These are phyloP conservation scores for Hemicentrotus pulcherrimus DNA, from an alignment of 35 echinoderm and acorn worm genomes.

Conservation along the genomic window DNA sequence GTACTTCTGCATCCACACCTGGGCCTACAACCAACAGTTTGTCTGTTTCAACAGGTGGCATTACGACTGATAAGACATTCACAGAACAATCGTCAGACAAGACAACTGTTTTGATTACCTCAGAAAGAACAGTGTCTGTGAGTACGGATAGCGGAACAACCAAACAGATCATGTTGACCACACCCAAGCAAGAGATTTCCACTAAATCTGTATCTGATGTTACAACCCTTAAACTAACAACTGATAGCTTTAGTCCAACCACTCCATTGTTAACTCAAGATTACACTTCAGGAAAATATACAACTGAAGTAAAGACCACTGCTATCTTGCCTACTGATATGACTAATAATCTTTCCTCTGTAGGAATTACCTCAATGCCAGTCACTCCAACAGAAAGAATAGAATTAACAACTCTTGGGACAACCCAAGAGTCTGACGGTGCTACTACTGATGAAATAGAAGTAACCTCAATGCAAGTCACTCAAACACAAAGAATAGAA, in stretches of 20 bases:
- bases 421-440: not conserved
- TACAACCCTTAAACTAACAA: not conserved
- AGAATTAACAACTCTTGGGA: not conserved
- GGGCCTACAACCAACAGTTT: too few species aligned
- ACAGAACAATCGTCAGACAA: not conserved
- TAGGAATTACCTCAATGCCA: not conserved
- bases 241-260: not conserved
- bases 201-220: not conserved
- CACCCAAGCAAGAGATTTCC: not conserved
- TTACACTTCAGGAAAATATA: not conserved
- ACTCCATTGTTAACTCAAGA: not conserved
- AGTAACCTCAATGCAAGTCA: not conserved
- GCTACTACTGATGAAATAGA: not conserved
- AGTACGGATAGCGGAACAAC: not conserved
- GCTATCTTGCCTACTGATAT: not conserved
- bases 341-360: not conserved
- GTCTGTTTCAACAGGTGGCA: too few species aligned
- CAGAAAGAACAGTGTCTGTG: not conserved
- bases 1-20: not conserved
- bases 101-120: not conserved
- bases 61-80: not conserved
- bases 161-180: not conserved
- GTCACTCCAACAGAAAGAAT: not conserved
- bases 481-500: not conserved
- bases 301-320: conserved; percentile 34